Evolutionary conservation across 2,113 vertebrate genomes (phyloP), one percentile per base, ranked within the genome.

Genomic region (Hippocampus barbouri): DNA sequence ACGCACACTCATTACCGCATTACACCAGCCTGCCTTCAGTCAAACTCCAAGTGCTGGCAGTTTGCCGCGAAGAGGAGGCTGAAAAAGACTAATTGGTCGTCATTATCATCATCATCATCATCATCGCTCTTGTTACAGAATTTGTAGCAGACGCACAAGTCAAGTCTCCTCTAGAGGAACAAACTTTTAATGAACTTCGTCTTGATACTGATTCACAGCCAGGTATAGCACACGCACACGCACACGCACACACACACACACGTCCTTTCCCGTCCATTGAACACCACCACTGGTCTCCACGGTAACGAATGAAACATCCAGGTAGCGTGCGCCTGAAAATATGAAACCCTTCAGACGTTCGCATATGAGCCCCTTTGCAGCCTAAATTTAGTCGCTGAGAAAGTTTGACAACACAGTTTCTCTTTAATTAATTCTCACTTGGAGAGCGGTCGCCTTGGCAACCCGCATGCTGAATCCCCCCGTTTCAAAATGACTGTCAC

Each of bases 141-240:
- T 20, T 53, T 2, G 12, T 9, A 30, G 45, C 65, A 25, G 18
- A 38, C 20, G 61, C 18, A 40, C 16, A 63, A 63, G 18, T 20
- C 61, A 41, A 64, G 62, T n/a, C 62, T 41, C 14, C 62, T 21
- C 30, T 14, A 30, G 43, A 8, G 25, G 43, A 16, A 20, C 14
- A 68, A 53, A 68, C 47, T 68, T 67, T 68, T 68, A 68, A 68
- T 53, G 66, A 68, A 47, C 23, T 27, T 53, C 45, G 30, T 49
- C 15, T 68, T 12, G 11, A 9, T 64, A 15, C 25, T 20, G 66
- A 45, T 16, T 23, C 12, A 7, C 40, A 23, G 53, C 21, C n/a
- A 56, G 53, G 53, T 23, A 56, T 23, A 56, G n/a, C 53, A 4
- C 53, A 1, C 53, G 1, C 20, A 8, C 47, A 7, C 15, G 20